Percentiles rank a stretch among this genome's conserved stretches.
phyloP scores from a whole-genome alignment of 2,888 invertebrate species.

The Congeria kusceri region DNA sequence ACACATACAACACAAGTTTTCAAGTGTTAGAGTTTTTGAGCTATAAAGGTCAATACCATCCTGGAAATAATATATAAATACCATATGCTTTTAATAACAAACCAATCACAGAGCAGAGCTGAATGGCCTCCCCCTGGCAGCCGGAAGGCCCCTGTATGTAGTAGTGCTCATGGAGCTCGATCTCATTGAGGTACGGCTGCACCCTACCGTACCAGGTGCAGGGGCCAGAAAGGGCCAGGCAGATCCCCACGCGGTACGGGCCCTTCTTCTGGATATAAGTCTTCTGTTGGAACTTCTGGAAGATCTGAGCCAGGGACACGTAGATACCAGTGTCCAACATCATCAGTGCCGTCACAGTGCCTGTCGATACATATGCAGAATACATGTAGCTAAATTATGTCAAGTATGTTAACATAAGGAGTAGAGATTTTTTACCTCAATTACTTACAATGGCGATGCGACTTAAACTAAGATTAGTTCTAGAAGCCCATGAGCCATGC shows the following conservation, averaged over 20 bases:
- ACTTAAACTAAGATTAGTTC: too few relatives aligned
- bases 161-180: constrained; percentile 82
- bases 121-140: constrained; percentile 78
- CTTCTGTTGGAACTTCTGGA: constrained; percentile 71
- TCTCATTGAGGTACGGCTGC: constrained; percentile 79
- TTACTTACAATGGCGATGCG: too few relatives aligned
- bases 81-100: constrained; percentile 1
- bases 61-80: too few relatives aligned
- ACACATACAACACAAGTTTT: too few relatives aligned
- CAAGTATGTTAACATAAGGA: too few relatives aligned
- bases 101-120: constrained; percentile 81
- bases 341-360: constrained; percentile 72
- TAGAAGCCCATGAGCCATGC: too few relatives aligned
- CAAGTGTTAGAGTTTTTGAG: too few relatives aligned
- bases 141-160: constrained; percentile 82
- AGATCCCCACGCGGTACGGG: constrained; percentile 81
- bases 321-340: constrained; percentile 78
- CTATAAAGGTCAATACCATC: too few relatives aligned
- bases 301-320: constrained; percentile 68
- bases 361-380: constrained; percentile 49
- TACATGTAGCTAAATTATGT: too few relatives aligned
- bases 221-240: constrained; percentile 78
- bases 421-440: too few relatives aligned
- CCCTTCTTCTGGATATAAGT: constrained; percentile 81
- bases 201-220: constrained; percentile 78